Evolutionary conservation across 2,797 vertebrate genomes (phyloP).

Genomic region (Phalanger gymnotis): DNA sequence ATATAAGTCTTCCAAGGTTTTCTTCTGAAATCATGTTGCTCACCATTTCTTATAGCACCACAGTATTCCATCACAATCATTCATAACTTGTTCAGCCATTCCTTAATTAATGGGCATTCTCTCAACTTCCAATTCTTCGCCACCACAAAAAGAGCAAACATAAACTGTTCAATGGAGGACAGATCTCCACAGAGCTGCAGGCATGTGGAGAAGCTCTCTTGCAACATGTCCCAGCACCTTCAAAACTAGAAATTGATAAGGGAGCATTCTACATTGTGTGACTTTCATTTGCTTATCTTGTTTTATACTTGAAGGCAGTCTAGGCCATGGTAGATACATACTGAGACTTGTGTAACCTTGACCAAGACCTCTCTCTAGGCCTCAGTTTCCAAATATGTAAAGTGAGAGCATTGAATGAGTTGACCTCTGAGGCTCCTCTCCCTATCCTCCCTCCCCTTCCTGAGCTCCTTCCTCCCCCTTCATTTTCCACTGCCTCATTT

Average conservation of each 20-base stretch:
- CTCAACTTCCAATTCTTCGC: background rate
- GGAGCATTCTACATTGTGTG: background rate
- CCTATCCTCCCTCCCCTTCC: background rate
- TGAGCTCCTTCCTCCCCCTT: background rate
- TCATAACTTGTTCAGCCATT: background rate
- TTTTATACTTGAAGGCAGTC: no score
- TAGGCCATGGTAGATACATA: background rate
- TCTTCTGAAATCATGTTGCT: background rate
- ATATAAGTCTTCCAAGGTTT: background rate
- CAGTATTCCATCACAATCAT: background rate
- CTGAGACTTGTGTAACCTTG: background rate
- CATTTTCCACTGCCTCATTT: background rate
- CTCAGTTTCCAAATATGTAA: background rate
- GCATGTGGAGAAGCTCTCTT: background rate
- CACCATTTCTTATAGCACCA: background rate
- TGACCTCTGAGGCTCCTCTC: background rate
- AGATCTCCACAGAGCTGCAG: background rate
- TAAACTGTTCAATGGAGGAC: background rate
- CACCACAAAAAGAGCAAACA: background rate
- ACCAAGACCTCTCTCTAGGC: background rate
- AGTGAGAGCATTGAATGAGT: background rate
- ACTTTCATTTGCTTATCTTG: background rate
- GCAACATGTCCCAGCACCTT: background rate
- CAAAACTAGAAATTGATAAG: background rate
- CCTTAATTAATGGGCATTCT: background rate